A percentile compares a stretch with the other conserved stretches of the same genome.
Conservation (phyloP, 2,888 invertebrate species). For the Phlogophora meticulosa region DNA sequence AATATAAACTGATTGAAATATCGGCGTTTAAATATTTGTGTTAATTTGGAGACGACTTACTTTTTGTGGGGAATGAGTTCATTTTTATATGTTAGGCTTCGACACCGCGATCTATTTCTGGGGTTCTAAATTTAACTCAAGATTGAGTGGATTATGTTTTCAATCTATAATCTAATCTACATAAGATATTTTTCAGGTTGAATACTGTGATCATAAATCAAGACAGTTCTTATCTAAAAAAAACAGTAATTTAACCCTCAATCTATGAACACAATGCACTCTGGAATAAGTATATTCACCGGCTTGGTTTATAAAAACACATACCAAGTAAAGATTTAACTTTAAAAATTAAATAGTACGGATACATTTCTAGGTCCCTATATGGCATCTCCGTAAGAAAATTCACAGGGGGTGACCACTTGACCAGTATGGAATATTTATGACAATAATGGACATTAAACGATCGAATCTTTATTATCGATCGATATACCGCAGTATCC, state of each 20-base stretch:
- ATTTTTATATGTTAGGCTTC: not conserved
- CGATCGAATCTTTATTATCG: constrained; percentile 22
- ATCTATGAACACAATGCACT: not conserved
- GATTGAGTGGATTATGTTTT: not conserved
- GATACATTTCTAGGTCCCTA: not conserved
- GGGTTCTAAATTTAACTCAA: not conserved
- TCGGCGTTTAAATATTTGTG: constrained; percentile 55
- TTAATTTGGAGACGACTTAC: constrained; percentile 32
- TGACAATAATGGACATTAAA: constrained; percentile 7
- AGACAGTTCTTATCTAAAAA: too few species aligned
- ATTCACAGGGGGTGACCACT: constrained; percentile 20
- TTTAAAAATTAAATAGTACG: not conserved
- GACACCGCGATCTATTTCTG: not conserved
- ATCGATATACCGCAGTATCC: constrained; percentile 15
- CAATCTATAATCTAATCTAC: too few species aligned
- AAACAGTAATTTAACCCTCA: not conserved
- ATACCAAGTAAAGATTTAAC: not conserved
- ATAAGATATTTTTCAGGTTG: too few species aligned
- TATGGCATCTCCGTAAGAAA: constrained; percentile 4
- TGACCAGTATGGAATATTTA: constrained; percentile 37
- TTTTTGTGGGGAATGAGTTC: constrained; percentile 4
- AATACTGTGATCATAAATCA: too few species aligned
- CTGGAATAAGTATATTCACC: not conserved
- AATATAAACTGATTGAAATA: constrained; percentile 67
- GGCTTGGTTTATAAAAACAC: not conserved